phyloP scores from a whole-genome alignment of 2,888 invertebrate species.

The Drosophila acutilabella region DNA sequence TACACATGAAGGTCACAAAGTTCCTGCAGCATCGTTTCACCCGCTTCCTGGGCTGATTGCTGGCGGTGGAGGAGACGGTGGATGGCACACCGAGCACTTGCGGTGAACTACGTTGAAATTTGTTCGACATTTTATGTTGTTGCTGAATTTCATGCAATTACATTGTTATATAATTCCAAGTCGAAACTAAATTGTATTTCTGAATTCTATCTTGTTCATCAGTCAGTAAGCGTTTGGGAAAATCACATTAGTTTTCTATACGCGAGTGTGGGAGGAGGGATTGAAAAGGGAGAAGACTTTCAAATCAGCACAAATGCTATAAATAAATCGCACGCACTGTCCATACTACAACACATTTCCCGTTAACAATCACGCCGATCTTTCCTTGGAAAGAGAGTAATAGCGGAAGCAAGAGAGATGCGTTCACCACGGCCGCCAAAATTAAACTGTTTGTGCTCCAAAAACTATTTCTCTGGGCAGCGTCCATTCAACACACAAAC shows the following conservation, averaged over 20 bases:
- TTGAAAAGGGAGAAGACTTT: not conserved
- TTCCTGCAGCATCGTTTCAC: conserved; percentile 94
- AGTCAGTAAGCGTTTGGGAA: conserved; percentile 1
- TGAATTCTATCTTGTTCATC: conserved; percentile 11
- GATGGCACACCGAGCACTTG: conserved; percentile 45
- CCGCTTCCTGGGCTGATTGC: conserved; percentile 90
- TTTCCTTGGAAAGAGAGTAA: not conserved
- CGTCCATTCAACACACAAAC: conserved; percentile 4
- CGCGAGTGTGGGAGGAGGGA: not conserved
- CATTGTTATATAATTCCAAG: conserved; percentile 61
- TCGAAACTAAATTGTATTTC: not conserved
- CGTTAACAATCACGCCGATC: conserved; percentile 32
- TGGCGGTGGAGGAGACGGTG: conserved; percentile 88
- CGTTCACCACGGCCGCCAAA: conserved; percentile 58
- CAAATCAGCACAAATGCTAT: conserved; percentile 68
- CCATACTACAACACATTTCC: conserved; percentile 41
- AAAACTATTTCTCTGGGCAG: conserved; percentile 54
- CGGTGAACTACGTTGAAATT: conserved; percentile 72
- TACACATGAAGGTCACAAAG: conserved; percentile 95
- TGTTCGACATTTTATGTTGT: conserved; percentile 54
- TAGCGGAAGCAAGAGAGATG: conserved; percentile 15
- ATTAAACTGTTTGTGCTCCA: conserved; percentile 60
- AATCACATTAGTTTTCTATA: conserved; percentile 14
- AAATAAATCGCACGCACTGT: conserved; percentile 70
- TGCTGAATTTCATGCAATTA: conserved; percentile 26